phyloP scores from a whole-genome alignment of 1,140 invertebrate species.

The Metopolophium dirhodum region DNA sequence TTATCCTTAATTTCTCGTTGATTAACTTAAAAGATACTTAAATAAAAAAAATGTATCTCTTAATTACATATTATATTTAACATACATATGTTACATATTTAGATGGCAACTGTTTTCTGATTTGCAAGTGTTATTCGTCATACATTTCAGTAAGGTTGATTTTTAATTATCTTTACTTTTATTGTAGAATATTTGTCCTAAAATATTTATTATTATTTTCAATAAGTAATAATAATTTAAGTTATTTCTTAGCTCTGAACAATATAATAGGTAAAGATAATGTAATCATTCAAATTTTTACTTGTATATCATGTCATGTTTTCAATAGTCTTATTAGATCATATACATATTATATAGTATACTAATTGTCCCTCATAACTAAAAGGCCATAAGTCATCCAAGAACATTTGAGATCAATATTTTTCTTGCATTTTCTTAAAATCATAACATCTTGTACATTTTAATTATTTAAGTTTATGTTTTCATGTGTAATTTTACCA shows the following conservation, averaged over 20 bases:
- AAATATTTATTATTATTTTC: background rate
- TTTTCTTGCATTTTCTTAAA: too few species aligned
- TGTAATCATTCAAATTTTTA: background rate
- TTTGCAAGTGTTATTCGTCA: constrained; percentile 67
- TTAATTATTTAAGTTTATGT: background rate
- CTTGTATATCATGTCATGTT: too few species aligned
- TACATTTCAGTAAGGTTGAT: constrained; percentile 73
- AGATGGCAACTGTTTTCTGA: background rate
- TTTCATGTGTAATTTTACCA: background rate
- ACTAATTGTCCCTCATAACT: too few species aligned
- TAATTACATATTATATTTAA: background rate
- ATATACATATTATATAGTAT: too few species aligned
- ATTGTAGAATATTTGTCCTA: background rate
- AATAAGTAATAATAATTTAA: background rate
- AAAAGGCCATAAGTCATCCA: too few species aligned
- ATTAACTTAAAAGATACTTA: background rate
- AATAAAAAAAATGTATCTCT: background rate
- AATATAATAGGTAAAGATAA: background rate
- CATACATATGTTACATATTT: background rate
- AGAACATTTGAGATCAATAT: too few species aligned
- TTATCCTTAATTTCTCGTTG: background rate
- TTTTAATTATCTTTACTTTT: constrained; percentile 59
- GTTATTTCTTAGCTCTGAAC: background rate
- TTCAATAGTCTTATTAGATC: too few species aligned
- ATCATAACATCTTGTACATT: background rate